Percentiles rank a stretch among this genome's conserved stretches.
These are phyloP conservation scores for Elaphurus davidianus DNA, from an alignment of 2,113 vertebrate genomes.

Conservation along the genomic window DNA sequence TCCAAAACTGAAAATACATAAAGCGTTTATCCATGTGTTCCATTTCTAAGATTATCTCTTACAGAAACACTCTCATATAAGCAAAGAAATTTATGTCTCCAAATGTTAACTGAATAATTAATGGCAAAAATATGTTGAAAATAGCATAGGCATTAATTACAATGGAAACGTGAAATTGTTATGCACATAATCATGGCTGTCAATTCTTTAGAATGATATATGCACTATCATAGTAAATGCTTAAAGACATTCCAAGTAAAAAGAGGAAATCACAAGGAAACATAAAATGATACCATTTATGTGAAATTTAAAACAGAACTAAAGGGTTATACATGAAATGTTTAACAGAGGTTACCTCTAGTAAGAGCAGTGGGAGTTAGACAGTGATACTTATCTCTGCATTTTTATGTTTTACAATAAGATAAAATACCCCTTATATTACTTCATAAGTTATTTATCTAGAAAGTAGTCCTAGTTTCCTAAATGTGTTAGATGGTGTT, in stretches of 20 bases:
- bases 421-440: not conserved
- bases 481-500: not conserved
- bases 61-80: not conserved
- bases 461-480: not conserved
- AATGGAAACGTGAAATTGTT: not conserved
- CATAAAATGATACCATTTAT: not conserved
- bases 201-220: not conserved
- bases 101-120: conserved; percentile 9
- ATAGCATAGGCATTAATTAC: not conserved
- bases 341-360: not conserved
- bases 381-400: not conserved
- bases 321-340: not conserved
- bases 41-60: not conserved
- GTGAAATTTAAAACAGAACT: not conserved
- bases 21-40: not conserved
- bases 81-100: not conserved
- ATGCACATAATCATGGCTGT: not conserved
- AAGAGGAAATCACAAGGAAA: conserved; percentile 1
- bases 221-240: not conserved
- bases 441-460: not conserved
- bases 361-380: not conserved
- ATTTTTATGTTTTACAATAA: not conserved
- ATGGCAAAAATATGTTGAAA: not conserved
- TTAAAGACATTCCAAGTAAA: not conserved
- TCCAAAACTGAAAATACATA: not conserved